Conservation (phyloP, 2,113 vertebrate species). For the Ellobius talpinus region DNA sequence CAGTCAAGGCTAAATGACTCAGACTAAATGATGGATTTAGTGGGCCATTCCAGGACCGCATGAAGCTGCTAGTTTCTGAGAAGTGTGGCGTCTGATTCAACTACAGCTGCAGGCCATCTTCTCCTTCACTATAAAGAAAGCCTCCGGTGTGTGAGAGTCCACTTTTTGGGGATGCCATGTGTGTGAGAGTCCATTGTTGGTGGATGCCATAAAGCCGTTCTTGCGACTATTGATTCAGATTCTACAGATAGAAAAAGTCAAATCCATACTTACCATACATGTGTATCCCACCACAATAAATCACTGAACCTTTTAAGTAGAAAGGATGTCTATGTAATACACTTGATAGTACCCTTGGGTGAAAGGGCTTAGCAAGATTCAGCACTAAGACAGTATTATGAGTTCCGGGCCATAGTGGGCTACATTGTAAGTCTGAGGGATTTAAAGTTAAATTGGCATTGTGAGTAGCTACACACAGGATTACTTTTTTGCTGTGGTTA, state of each 20-base stretch:
- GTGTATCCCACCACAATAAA: not conserved
- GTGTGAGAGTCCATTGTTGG: not conserved
- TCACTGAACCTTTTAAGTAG: not conserved
- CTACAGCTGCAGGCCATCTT: not conserved
- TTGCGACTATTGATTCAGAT: not conserved
- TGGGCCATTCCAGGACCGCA: not conserved
- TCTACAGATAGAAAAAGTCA: not conserved
- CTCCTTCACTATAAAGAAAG: not conserved
- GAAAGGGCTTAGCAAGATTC: not conserved
- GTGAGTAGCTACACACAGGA: not conserved
- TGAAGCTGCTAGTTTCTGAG: not conserved
- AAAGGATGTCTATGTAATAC: not conserved
- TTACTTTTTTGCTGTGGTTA: constrained; percentile 8
- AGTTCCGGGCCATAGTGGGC: not conserved
- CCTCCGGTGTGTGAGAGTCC: not conserved
- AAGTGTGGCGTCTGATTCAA: not conserved
- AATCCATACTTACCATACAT: not conserved
- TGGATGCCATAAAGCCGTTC: not conserved
- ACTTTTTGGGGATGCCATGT: not conserved
- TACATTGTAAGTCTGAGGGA: not conserved
- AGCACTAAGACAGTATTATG: not conserved
- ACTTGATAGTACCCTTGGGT: not conserved
- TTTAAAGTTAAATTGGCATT: not conserved
- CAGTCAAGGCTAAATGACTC: not conserved
- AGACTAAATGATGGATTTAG: not conserved